Evolutionary conservation across 2,113 vertebrate species (phyloP).

Genomic region (Dascyllus trimaculatus): DNA sequence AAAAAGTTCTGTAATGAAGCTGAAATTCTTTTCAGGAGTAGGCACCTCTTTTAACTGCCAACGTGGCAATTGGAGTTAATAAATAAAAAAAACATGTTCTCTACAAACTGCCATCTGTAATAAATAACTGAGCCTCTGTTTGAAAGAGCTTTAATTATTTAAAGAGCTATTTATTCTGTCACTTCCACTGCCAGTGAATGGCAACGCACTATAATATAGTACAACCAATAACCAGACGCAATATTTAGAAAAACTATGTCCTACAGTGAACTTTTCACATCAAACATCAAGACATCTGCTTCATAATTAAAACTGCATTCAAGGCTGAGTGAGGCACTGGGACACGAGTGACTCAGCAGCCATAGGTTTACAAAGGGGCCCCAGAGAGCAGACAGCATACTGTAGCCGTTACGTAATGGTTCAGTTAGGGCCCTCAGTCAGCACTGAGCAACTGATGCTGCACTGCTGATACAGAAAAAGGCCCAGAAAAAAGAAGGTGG

Average conservation of each 20-base stretch:
- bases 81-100: conserved; percentile 21
- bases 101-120: conserved; percentile 21
- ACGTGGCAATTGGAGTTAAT: conserved; percentile 12
- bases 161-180: conserved; percentile 5
- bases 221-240: not conserved
- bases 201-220: not conserved
- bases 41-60: conserved; percentile 6
- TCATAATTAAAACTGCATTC: conserved; percentile 38
- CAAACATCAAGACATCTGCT: conserved; percentile 19
- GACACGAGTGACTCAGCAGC: conserved; percentile 59
- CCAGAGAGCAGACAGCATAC: conserved; percentile 34
- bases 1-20: conserved; percentile 2
- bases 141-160: conserved; percentile 36
- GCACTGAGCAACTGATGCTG: conserved; percentile 38
- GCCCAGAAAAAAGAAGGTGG: not conserved
- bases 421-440: conserved; percentile 43
- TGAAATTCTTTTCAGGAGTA: not conserved
- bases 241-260: not conserved
- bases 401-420: conserved; percentile 55
- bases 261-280: conserved; percentile 12
- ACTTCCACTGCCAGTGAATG: conserved; percentile 1
- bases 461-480: conserved; percentile 37
- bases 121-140: conserved; percentile 35
- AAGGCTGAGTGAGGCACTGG: conserved; percentile 13
- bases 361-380: conserved; percentile 15